Evolutionary conservation across 2,888 invertebrate species (phyloP).

Genomic region (Syrista parreyssii): DNA sequence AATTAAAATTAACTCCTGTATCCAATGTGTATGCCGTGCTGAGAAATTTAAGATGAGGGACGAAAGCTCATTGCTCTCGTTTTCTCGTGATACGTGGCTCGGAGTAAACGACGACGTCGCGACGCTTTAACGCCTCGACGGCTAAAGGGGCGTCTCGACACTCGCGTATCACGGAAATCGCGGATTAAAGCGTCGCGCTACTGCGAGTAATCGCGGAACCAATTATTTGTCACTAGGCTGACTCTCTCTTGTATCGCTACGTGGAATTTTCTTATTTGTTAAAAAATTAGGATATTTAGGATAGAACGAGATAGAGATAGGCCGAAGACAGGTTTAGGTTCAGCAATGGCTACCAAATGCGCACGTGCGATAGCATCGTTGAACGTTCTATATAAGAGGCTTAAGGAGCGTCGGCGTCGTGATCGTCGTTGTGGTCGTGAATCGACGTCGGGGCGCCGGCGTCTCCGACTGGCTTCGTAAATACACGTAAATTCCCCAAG

Average conservation of each 20-base stretch:
- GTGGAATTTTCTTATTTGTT: background rate
- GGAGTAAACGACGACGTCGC: background rate
- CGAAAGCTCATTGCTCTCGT: background rate
- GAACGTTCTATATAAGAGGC: constrained; percentile 6
- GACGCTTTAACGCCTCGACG: background rate
- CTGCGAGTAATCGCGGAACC: background rate
- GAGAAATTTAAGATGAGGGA: background rate
- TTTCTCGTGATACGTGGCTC: background rate
- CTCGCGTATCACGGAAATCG: background rate
- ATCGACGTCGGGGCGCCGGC: constrained; percentile 38
- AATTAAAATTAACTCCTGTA: background rate
- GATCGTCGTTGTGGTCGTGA: constrained; percentile 20
- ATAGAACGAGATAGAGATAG: background rate
- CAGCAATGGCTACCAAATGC: constrained; percentile 21
- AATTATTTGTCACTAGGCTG: background rate
- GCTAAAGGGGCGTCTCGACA: background rate
- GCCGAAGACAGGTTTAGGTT: constrained; percentile 43
- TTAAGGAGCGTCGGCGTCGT: constrained; percentile 15
- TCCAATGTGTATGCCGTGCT: background rate
- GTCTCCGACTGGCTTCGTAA: constrained; percentile 39
- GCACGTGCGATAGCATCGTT: constrained; percentile 21
- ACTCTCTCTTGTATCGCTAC: background rate
- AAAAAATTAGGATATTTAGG: background rate
- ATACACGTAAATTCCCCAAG: constrained; percentile 46
- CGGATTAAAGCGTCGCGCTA: background rate